Conservation (phyloP, 92 coral and sea anemone genomes). For the Actinostola sp. region DNA sequence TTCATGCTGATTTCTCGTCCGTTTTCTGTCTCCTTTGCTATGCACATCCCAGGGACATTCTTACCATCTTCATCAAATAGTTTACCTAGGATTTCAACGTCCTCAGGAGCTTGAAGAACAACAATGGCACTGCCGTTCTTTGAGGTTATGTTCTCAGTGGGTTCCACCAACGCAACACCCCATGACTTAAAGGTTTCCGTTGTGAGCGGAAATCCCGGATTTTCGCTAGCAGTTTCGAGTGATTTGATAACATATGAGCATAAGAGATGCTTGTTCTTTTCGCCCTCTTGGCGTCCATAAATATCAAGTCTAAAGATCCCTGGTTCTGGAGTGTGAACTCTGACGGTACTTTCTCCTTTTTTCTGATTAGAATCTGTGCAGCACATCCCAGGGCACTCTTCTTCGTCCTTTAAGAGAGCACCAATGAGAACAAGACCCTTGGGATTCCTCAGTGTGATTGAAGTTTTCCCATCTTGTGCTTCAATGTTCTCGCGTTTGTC, state of each 20-base stretch:
- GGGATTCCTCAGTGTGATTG: conserved; percentile 60
- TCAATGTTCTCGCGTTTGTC: conserved; percentile 68
- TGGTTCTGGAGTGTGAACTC: conserved; percentile 64
- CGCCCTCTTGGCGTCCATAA: conserved; percentile 53
- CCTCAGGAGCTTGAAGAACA: conserved; percentile 37
- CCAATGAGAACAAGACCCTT: conserved; percentile 51
- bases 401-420: conserved; percentile 51
- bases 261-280: conserved; percentile 47
- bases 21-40: conserved; percentile 41
- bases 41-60: conserved; percentile 71
- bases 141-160: conserved; percentile 57
- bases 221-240: conserved; percentile 59
- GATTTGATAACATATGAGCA: conserved; percentile 77
- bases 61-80: conserved; percentile 37
- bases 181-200: conserved; percentile 60
- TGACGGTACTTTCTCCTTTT: conserved; percentile 37
- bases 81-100: conserved; percentile 25
- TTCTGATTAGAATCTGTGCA: conserved; percentile 25
- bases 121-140: conserved; percentile 60
- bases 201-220: conserved; percentile 73
- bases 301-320: conserved; percentile 71
- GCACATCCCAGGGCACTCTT: conserved; percentile 67
- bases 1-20: conserved; percentile 56
- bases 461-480: conserved; percentile 63
- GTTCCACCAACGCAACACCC: conserved; percentile 65